Percentiles rank a stretch among this genome's conserved stretches.
phyloP scores from a whole-genome alignment of 2,888 invertebrate species.

The Apocheima hispidaria region DNA sequence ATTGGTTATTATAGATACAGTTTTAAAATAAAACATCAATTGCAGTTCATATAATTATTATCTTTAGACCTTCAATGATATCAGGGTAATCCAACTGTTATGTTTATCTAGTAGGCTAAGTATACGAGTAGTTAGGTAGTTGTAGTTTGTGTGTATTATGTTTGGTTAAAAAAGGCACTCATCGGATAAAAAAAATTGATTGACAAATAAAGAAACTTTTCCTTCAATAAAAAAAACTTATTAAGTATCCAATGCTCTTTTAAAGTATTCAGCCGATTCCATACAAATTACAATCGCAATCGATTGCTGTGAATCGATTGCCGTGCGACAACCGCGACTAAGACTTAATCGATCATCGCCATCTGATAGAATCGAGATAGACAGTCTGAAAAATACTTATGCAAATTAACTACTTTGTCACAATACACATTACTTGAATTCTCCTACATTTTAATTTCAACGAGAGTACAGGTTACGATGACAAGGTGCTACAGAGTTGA shows the following conservation, averaged over 20 bases:
- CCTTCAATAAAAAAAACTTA: background rate
- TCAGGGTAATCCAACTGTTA: no score
- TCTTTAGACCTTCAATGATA: no score
- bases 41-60: no score
- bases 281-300: slow-evolving; percentile 22
- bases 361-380: slow-evolving; percentile 28
- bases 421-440: background rate
- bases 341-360: slow-evolving; percentile 29
- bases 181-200: background rate
- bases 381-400: background rate
- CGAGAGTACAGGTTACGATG: background rate
- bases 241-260: background rate
- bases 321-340: slow-evolving; percentile 30
- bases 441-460: background rate
- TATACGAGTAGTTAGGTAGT: no score
- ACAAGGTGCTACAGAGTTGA: slow-evolving; percentile 3
- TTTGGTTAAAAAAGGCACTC: no score
- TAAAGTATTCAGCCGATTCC: slow-evolving; percentile 4
- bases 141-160: no score
- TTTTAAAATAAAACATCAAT: no score
- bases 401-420: slow-evolving; percentile 13
- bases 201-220: background rate
- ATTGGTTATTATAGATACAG: no score
- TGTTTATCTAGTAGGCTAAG: no score
- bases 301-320: slow-evolving; percentile 25